Base-by-base conservation (phyloP, 1,140 invertebrate species). In the Macrostomum lignano region DNA sequence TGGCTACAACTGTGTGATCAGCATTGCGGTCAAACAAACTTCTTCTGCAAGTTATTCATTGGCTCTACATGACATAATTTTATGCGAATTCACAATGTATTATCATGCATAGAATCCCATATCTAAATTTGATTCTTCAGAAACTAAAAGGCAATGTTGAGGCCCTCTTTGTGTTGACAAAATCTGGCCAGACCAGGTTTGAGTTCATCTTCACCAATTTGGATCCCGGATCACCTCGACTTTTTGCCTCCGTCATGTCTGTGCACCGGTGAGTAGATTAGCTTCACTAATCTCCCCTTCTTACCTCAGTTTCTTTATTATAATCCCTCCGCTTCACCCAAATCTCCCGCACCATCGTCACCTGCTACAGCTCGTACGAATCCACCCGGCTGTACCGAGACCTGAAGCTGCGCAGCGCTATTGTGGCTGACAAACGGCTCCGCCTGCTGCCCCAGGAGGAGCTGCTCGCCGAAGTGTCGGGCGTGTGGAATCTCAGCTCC, bases 191-290 rank as follows among this genome's bases (percentile, higher is more conserved):
- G 37, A 76, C 73, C 9, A 64, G 74, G 47, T 96, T 86, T 50
- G 86, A 94, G 59, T 94, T 94, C 51, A 72, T 94, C 39, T 94
- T 96, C 48, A 91, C 81, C 3, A 88, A 88, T 62, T n/a, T n/a
- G n/a, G n/a, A n/a, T n/a, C n/a, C n/a, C n/a, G n/a, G n/a, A n/a
- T n/a, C n/a, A n/a, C 68, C 70, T 20, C 56, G 75, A 42, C 70
- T 84, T 44, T 86, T 86, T 46, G 75, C 75, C 3, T 75, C 79
- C 28, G 72, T 91, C 0, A 72, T 78, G 38, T 76, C 77, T 25
- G 74, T 67, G 19, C 61, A 62, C 43, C 60, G 61, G 50, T 74
- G n/a, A n/a, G n/a, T n/a, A n/a, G n/a, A n/a, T n/a, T n/a, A n/a
- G n/a, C n/a, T n/a, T n/a, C n/a, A n/a, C n/a, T n/a, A n/a, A n/a